Evolutionary conservation across 1,140 invertebrate genomes (phyloP).

Genomic region (Macrotrachela quadricornifera): DNA sequence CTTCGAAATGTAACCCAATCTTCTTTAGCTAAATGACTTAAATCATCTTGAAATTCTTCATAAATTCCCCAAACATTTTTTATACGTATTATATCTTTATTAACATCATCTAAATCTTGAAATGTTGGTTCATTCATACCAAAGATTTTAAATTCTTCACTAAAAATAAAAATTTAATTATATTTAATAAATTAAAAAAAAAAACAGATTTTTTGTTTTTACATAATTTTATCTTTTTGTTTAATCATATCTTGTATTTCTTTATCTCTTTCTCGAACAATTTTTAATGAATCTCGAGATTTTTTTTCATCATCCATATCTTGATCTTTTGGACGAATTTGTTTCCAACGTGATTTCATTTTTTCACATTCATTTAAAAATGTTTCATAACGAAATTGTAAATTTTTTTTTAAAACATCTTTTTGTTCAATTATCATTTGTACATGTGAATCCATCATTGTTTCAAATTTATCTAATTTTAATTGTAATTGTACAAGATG

Average conservation of each 20-base stretch:
- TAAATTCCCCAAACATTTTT: slow-evolving; percentile 47
- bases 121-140: slow-evolving; percentile 45
- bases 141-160: slow-evolving; percentile 53
- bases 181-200: too few species aligned
- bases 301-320: slow-evolving; percentile 34
- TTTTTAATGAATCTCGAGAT: slow-evolving; percentile 37
- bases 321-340: slow-evolving; percentile 41
- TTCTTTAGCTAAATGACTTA: slow-evolving; percentile 46
- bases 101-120: slow-evolving; percentile 37
- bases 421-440: slow-evolving; percentile 36
- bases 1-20: slow-evolving; percentile 60
- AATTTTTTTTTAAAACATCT: slow-evolving; percentile 43
- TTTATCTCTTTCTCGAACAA: slow-evolving; percentile 43
- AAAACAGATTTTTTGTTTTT: slow-evolving; percentile 13
- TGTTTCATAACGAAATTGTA: slow-evolving; percentile 43
- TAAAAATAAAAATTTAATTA: slow-evolving; percentile 12
- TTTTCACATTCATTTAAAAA: slow-evolving; percentile 47
- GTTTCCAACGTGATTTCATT: slow-evolving; percentile 50
- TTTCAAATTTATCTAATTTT: slow-evolving; percentile 55
- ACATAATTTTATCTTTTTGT: slow-evolving; percentile 34
- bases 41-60: slow-evolving; percentile 45
- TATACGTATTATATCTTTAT: slow-evolving; percentile 38
- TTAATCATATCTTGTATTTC: slow-evolving; percentile 41
- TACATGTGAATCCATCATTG: slow-evolving; percentile 40
- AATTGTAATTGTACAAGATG: slow-evolving; percentile 43